Conservation (phyloP, 2,113 vertebrate genomes). For the Festucalex cinctus region DNA sequence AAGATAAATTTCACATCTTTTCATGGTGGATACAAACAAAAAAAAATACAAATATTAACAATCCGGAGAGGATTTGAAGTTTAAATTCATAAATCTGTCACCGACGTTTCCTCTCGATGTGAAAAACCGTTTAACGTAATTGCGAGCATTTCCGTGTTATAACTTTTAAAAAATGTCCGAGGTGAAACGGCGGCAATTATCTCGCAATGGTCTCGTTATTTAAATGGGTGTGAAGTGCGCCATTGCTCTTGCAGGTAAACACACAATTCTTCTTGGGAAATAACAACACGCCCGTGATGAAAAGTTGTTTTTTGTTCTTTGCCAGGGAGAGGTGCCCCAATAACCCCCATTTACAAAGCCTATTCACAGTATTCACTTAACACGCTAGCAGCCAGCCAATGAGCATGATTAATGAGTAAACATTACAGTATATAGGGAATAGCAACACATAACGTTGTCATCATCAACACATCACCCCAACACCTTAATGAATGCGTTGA, state of each 20-base stretch:
- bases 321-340: constrained; percentile 15
- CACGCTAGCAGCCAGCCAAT: not conserved
- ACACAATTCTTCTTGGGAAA: constrained; percentile 23
- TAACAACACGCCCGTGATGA: constrained; percentile 42
- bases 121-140: constrained; percentile 38
- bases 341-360: constrained; percentile 35
- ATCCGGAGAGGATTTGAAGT: constrained; percentile 1
- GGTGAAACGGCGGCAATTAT: constrained; percentile 49
- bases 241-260: constrained; percentile 40
- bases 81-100: constrained; percentile 18
- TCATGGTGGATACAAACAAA: constrained; percentile 15
- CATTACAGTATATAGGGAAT: constrained; percentile 6
- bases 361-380: constrained; percentile 24
- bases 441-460: constrained; percentile 3
- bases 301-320: constrained; percentile 23
- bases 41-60: not conserved
- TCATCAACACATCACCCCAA: constrained; percentile 4
- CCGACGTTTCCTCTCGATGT: constrained; percentile 7
- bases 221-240: constrained; percentile 51
- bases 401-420: constrained; percentile 34
- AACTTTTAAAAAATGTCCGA: constrained; percentile 39
- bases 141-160: constrained; percentile 24
- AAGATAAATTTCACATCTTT: constrained; percentile 13
- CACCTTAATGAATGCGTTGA: constrained; percentile 1
- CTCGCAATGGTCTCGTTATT: constrained; percentile 43